Conservation (phyloP, 64 coral and sea anemone genomes). For the Trachythela sp. region DNA sequence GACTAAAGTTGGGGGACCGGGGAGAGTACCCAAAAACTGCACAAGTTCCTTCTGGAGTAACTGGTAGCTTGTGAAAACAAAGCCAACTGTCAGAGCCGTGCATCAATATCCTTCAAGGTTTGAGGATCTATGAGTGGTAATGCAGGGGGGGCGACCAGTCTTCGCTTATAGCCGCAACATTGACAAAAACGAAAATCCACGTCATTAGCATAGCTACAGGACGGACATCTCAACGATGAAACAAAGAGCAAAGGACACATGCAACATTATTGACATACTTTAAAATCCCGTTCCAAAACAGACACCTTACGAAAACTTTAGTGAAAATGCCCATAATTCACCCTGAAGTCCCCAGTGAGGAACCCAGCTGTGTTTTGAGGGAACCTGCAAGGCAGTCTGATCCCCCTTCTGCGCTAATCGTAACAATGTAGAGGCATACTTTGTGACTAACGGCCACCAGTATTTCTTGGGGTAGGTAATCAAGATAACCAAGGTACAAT, state of each 20-base stretch:
- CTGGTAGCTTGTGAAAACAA: not conserved
- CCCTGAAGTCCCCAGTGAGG: not conserved
- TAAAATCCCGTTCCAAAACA: too few species aligned
- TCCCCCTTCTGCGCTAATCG: not conserved
- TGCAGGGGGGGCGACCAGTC: not conserved
- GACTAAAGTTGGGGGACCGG: not conserved
- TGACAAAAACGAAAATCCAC: not conserved
- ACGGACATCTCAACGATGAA: not conserved
- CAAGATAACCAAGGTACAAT: not conserved
- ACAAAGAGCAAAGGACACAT: not conserved
- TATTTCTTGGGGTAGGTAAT: not conserved
- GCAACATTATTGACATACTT: too few species aligned
- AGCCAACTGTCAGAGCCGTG: not conserved
- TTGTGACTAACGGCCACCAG: not conserved
- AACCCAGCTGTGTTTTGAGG: conserved; percentile 14
- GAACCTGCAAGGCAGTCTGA: not conserved
- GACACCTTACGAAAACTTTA: too few species aligned
- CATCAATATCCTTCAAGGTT: not conserved
- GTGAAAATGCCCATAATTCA: conserved; percentile 24
- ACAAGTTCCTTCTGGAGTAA: not conserved
- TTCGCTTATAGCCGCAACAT: not conserved
- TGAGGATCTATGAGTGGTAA: not conserved
- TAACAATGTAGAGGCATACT: not conserved
- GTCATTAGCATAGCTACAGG: not conserved
- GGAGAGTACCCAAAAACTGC: not conserved